These are phyloP conservation scores for Scalopus aquaticus DNA, from an alignment of 2,113 vertebrate genomes.

Conservation along the genomic window DNA sequence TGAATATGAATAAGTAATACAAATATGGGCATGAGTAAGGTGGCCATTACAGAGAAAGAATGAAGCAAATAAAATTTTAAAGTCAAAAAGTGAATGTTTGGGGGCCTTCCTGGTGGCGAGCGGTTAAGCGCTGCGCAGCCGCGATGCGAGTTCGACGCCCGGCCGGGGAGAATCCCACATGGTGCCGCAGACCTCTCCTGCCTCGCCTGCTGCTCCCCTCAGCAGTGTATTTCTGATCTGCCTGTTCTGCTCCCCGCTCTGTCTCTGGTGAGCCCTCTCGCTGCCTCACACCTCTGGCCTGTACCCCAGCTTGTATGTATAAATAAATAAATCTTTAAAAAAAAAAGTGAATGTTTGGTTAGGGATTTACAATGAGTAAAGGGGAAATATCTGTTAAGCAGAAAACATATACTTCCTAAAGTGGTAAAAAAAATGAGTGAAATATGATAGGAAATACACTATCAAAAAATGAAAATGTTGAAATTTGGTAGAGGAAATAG, in stretches of 20 bases:
- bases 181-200: no score
- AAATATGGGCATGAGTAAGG: background rate
- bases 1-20: background rate
- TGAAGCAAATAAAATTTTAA: conserved; percentile 42
- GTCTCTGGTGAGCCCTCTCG: no score
- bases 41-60: background rate
- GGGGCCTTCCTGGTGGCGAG: no score
- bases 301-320: no score
- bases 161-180: no score
- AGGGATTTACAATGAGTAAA: background rate
- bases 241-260: no score
- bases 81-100: conserved; percentile 9
- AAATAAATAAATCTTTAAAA: no score
- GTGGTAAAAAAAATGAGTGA: background rate
- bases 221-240: no score
- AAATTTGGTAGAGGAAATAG: background rate
- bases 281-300: no score
- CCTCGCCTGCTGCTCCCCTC: no score
- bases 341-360: conserved; percentile 30
- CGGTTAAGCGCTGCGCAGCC: no score
- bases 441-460: background rate
- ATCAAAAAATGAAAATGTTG: background rate
- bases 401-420: background rate
- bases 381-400: background rate
- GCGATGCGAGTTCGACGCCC: no score